These are phyloP conservation scores for Siniperca knerii DNA, from an alignment of 2,113 vertebrate genomes.

Conservation along the genomic window DNA sequence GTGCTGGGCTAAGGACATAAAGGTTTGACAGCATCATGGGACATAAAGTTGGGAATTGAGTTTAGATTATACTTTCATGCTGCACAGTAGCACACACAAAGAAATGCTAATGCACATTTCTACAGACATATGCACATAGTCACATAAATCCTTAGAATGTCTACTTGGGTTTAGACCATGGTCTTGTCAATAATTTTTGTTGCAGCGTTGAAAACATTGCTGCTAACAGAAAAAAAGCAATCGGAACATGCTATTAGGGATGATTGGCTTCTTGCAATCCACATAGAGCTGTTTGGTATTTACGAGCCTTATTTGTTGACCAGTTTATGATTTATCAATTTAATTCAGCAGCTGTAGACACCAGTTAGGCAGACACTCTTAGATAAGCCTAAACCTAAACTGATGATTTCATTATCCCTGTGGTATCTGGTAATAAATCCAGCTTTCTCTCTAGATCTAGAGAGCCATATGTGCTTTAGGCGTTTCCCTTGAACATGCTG, in stretches of 20 bases:
- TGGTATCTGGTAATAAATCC: slow-evolving; percentile 38
- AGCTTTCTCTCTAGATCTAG: slow-evolving; percentile 3
- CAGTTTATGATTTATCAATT: slow-evolving; percentile 51
- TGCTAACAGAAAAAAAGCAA: slow-evolving; percentile 4
- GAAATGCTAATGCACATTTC: neutral
- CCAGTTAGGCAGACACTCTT: slow-evolving; percentile 10
- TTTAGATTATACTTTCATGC: slow-evolving; percentile 11
- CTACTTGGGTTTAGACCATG: slow-evolving; percentile 10
- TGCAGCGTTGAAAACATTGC: slow-evolving; percentile 32
- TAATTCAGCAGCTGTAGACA: slow-evolving; percentile 39
- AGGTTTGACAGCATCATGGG: slow-evolving; percentile 5
- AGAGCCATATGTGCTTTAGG: slow-evolving; percentile 3
- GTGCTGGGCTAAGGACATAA: slow-evolving; percentile 41
- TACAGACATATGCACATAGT: neutral
- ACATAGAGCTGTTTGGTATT: slow-evolving; percentile 12
- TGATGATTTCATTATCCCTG: slow-evolving; percentile 49
- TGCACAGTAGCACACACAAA: neutral
- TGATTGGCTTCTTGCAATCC: slow-evolving; percentile 15
- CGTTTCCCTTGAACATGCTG: slow-evolving; percentile 7
- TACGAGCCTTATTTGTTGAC: slow-evolving; percentile 35
- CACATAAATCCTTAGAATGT: slow-evolving; percentile 9
- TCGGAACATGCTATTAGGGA: neutral
- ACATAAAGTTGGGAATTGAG: slow-evolving; percentile 9
- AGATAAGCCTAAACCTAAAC: slow-evolving; percentile 34
- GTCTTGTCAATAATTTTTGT: slow-evolving; percentile 21